Evolutionary conservation across 2,113 vertebrate genomes (phyloP), one percentile per base, ranked within the genome.

Genomic region (Rhea americana): DNA sequence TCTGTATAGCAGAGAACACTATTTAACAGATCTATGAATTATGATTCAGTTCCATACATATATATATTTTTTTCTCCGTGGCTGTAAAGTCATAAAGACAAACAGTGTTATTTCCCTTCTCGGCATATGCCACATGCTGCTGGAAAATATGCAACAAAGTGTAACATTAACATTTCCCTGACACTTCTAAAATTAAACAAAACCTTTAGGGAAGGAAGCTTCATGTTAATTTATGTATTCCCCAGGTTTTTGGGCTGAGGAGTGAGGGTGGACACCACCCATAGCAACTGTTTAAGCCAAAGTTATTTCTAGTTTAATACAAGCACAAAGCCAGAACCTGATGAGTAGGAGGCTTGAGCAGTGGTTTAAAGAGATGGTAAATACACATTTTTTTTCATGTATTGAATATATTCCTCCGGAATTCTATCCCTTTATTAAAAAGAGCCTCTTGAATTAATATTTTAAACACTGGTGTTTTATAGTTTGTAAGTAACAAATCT

Each of bases 171-270:
- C 48, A 30, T 91, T 96, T 93, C 91, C 89, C 89, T 91, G 87
- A 94, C 84, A 76, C 87, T 84, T 95, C 79, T 76, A 92, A 94
- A 94, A 96, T 91, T 89, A 96, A 96, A 92, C 91, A 96, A 89
- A 95, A 85, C 67, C 24, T 89, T 85, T 74, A 87, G 71, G 78
- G 74, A 91, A 84, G 93, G 87, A 95, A 93, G 78, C 84, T 92
- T 92, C 79, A 17, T 59, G 45, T 71, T 94, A 95, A 92, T 84
- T 93, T 94, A 91, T 91, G 87, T 96, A 87, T 91, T 87, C 85
- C 67, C 89, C 37, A 70, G 67, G 67, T 21, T 87, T 82, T 71
- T 68, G 53, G 53, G 19, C 58, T 87, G 7, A 67, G 30, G 53
- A 82, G 7, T 32, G 50, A 85, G 55, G 11, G 48, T 77, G 83